Percentiles rank a stretch among this genome's conserved stretches.
These are phyloP conservation scores for Temnopleurus reevesii DNA, from an alignment of 53 echinoderm and acorn worm species.

Conservation along the genomic window DNA sequence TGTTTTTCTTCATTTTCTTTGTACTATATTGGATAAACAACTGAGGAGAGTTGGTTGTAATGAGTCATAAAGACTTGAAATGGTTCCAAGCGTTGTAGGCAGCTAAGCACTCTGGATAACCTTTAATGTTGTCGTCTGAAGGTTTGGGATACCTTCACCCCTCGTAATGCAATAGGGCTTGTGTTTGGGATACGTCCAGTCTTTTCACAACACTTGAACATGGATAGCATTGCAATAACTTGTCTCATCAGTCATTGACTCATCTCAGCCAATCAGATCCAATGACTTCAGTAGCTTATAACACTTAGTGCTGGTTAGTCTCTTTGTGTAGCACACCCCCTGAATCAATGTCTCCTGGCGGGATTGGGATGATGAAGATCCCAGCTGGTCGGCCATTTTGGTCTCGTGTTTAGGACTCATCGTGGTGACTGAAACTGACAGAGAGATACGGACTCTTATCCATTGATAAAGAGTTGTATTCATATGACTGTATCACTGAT, in stretches of 20 bases:
- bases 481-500: too few species aligned
- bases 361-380: slow-evolving; percentile 7
- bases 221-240: too few species aligned
- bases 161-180: slow-evolving; percentile 6
- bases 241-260: too few species aligned
- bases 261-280: too few species aligned
- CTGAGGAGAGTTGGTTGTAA: too few species aligned
- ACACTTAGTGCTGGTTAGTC: too few species aligned
- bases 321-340: too few species aligned
- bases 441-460: background rate
- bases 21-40: too few species aligned
- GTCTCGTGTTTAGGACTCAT: background rate
- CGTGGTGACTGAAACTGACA: slow-evolving; percentile 11
- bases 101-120: background rate
- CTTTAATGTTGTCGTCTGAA: slow-evolving; percentile 12
- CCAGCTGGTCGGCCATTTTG: slow-evolving; percentile 28
- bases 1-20: background rate
- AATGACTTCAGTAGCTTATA: too few species aligned
- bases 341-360: slow-evolving; percentile 19
- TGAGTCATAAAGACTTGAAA: background rate
- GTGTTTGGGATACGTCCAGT: slow-evolving; percentile 1
- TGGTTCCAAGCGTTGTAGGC: too few species aligned
- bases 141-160: slow-evolving; percentile 2
- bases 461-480: too few species aligned
- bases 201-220: background rate